Evolutionary conservation across 2,888 invertebrate species (phyloP).

Genomic region (Apamea sordens): DNA sequence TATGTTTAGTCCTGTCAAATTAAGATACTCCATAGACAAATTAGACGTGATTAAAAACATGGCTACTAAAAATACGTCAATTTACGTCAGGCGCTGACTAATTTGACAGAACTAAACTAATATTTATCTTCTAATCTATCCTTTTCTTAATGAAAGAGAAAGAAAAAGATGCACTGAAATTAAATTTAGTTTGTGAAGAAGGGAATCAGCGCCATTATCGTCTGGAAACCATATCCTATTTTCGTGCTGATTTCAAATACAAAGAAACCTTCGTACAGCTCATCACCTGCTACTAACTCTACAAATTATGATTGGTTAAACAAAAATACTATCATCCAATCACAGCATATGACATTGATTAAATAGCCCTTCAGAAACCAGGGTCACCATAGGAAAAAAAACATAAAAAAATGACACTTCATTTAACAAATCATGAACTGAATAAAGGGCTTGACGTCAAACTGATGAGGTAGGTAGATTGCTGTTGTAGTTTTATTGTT

Average conservation of each 20-base stretch:
- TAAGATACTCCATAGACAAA: too few species aligned
- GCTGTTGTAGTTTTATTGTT: constrained; percentile 4
- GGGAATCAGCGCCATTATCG: too few species aligned
- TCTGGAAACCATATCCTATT: background rate
- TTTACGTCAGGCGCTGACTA: too few species aligned
- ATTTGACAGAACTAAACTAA: too few species aligned
- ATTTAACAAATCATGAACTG: background rate
- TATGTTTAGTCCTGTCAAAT: too few species aligned
- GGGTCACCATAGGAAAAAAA: background rate
- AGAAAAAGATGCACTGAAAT: too few species aligned
- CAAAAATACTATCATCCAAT: background rate
- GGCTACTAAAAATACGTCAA: too few species aligned
- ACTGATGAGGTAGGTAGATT: background rate
- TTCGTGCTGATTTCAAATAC: background rate
- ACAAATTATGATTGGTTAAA: background rate
- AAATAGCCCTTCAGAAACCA: background rate
- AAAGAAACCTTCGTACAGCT: background rate
- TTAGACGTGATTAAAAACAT: too few species aligned
- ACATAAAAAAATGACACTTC: background rate
- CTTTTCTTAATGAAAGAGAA: too few species aligned
- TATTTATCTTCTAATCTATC: too few species aligned
- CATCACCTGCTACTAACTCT: background rate
- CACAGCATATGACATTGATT: background rate
- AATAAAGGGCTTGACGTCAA: constrained; percentile 1
- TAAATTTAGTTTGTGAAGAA: too few species aligned